Conservation (phyloP, 2,888 invertebrate species). For the Lottia gigantea region DNA sequence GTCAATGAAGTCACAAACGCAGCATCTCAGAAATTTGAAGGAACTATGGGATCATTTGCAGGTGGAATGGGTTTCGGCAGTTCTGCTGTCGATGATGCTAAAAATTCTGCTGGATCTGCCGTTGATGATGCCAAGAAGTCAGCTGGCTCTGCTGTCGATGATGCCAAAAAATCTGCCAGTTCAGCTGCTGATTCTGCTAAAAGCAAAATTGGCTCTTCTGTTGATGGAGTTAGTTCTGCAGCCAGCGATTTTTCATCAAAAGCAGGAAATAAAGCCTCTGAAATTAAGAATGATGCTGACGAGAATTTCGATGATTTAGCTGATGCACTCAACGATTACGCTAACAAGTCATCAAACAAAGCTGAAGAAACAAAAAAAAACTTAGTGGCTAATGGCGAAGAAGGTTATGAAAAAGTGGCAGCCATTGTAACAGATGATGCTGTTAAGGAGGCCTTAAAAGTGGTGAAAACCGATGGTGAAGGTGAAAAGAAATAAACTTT, state of each 20-base stretch:
- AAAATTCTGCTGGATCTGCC: neutral
- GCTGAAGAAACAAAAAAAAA: neutral
- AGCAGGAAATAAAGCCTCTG: neutral
- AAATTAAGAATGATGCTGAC: neutral
- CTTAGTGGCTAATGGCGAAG: slow-evolving; percentile 2
- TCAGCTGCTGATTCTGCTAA: neutral
- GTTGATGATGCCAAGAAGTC: neutral
- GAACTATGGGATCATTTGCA: neutral
- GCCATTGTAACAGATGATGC: slow-evolving; percentile 7
- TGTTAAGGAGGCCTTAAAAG: slow-evolving; percentile 9
- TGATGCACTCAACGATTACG: neutral
- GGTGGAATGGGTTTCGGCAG: neutral
- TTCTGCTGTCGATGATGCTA: neutral
- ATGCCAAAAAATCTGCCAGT: neutral
- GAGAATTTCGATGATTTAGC: neutral
- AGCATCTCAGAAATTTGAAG: neutral
- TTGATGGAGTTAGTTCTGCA: neutral
- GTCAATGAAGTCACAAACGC: neutral
- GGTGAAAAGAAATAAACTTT: neutral
- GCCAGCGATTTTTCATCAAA: neutral
- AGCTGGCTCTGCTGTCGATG: neutral
- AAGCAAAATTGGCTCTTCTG: neutral
- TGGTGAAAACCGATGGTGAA: slow-evolving; percentile 2
- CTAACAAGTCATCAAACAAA: neutral
- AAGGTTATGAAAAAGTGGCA: slow-evolving; percentile 10